Percentiles rank a stretch among this genome's conserved stretches.
Evolutionary conservation across 2,797 vertebrate genomes (phyloP).

Genomic region (Pantherophis vulpinus): DNA sequence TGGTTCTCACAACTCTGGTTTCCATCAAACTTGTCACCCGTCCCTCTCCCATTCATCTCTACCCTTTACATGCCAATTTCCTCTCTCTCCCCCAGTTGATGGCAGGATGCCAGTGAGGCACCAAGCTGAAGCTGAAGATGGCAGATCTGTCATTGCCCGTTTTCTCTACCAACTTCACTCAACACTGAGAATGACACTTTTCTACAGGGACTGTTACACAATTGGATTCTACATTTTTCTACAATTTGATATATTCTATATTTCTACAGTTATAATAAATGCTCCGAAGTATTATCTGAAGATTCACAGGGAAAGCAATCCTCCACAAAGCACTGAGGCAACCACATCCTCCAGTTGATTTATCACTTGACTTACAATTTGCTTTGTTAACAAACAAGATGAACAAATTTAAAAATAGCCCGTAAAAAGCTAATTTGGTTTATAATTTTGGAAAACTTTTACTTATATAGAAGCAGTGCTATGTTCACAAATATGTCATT

Average conservation of each 20-base stretch:
- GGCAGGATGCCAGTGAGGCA: not conserved
- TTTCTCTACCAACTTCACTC: not conserved
- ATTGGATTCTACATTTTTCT: not conserved
- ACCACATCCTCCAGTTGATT: not conserved
- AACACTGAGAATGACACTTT: not conserved
- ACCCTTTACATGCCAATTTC: too few species aligned
- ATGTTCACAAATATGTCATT: not conserved
- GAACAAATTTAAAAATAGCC: not conserved
- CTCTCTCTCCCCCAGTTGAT: not conserved
- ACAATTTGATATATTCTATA: not conserved
- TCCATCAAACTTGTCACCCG: too few species aligned
- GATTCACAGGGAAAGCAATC: not conserved
- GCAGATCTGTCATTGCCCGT: not conserved
- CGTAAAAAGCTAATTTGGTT: not conserved
- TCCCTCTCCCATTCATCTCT: not conserved
- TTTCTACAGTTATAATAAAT: not conserved
- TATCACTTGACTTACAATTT: not conserved
- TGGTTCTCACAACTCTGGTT: too few species aligned
- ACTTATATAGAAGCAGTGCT: not conserved
- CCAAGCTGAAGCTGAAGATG: not conserved
- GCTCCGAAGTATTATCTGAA: not conserved
- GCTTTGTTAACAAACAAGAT: not conserved
- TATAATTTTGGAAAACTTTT: not conserved
- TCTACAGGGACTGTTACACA: not conserved
- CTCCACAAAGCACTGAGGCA: not conserved